phyloP scores from a whole-genome alignment of 2,113 vertebrate species.

The Plectropomus leopardus region DNA sequence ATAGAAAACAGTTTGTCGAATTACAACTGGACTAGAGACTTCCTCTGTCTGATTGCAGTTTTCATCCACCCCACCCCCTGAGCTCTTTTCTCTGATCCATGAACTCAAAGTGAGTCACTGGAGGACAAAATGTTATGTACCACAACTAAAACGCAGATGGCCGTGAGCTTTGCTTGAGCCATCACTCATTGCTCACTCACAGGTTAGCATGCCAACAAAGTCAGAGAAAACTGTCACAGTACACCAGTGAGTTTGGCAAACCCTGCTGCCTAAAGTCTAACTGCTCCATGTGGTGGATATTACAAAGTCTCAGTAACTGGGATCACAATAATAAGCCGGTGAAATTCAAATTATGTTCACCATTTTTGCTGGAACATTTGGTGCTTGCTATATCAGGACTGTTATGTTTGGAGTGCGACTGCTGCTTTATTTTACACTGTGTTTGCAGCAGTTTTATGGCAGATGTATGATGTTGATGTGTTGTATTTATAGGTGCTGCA shows the following conservation, averaged over 20 bases:
- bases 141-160: slow-evolving; percentile 82
- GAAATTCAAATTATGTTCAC: slow-evolving; percentile 12
- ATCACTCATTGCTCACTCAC: slow-evolving; percentile 77
- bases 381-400: not conserved
- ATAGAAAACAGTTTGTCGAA: slow-evolving; percentile 23
- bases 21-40: slow-evolving; percentile 25
- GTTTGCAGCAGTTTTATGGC: not conserved
- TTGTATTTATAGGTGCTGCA: slow-evolving; percentile 33
- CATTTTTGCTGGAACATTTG: slow-evolving; percentile 19
- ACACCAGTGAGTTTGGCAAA: slow-evolving; percentile 63
- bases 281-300: slow-evolving; percentile 59
- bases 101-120: slow-evolving; percentile 64
- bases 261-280: slow-evolving; percentile 51
- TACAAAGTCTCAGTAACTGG: slow-evolving; percentile 36
- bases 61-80: not conserved
- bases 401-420: slow-evolving; percentile 7
- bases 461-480: not conserved
- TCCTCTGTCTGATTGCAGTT: slow-evolving; percentile 29
- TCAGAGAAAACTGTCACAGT: slow-evolving; percentile 72
- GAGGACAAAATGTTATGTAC: slow-evolving; percentile 83
- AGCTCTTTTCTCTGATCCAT: slow-evolving; percentile 37
- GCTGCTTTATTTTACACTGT: not conserved
- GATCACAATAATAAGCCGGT: slow-evolving; percentile 22
- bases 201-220: slow-evolving; percentile 78
- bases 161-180: slow-evolving; percentile 77